Percentiles rank a stretch among this genome's conserved stretches.
These are phyloP conservation scores for Drosophila orena DNA, from an alignment of 1,140 invertebrate genomes.

Conservation along the genomic window DNA sequence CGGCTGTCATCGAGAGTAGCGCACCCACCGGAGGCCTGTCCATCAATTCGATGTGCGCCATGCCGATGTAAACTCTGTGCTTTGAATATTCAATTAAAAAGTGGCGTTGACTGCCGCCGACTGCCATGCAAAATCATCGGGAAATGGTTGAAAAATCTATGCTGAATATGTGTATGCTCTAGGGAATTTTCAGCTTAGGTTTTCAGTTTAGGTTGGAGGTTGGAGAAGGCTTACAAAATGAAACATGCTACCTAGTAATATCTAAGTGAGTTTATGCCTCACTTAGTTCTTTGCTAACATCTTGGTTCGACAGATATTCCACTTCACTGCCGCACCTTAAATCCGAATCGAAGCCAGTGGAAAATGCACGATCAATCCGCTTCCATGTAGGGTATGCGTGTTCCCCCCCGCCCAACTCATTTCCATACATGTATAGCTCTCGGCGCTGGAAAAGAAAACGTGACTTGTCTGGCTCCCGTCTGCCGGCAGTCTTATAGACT, in stretches of 20 bases:
- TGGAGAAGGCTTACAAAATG: too few species aligned
- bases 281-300: background rate
- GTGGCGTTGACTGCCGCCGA: conserved; percentile 29
- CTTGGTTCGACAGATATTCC: too few species aligned
- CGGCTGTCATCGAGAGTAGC: conserved; percentile 17
- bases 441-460: conserved; percentile 53
- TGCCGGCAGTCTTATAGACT: conserved; percentile 42
- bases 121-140: conserved; percentile 31
- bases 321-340: background rate
- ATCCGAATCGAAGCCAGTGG: background rate
- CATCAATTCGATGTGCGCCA: conserved; percentile 55
- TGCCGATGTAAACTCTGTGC: conserved; percentile 41
- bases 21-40: conserved; percentile 48
- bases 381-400: conserved; percentile 39
- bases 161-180: conserved; percentile 21
- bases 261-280: too few species aligned
- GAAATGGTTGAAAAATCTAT: background rate
- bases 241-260: too few species aligned
- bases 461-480: conserved; percentile 61
- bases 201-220: background rate
- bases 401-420: conserved; percentile 15
- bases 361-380: conserved; percentile 1
- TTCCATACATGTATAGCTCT: conserved; percentile 51
- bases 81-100: conserved; percentile 73
- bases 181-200: background rate